phyloP scores from a whole-genome alignment of 2,888 invertebrate species.

The Ophonus ardosiacus region DNA sequence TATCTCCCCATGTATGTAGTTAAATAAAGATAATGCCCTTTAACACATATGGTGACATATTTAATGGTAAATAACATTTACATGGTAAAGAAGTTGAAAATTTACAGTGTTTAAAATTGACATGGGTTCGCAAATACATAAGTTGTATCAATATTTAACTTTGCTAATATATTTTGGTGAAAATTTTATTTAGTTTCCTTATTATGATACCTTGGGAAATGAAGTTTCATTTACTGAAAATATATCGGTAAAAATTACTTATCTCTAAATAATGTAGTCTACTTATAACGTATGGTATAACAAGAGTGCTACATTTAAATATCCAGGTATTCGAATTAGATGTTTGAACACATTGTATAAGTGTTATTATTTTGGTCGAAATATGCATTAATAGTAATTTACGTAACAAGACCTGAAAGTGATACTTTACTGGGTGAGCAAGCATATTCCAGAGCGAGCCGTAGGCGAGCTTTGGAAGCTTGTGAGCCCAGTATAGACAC shows the following conservation, averaged over 20 bases:
- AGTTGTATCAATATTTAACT: constrained; percentile 12
- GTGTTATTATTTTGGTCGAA: no score
- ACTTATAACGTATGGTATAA: no score
- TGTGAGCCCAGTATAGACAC: no score
- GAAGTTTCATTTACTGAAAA: neutral
- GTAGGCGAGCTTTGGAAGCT: no score
- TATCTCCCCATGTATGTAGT: constrained; percentile 55
- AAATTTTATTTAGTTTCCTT: constrained; percentile 23
- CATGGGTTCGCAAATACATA: constrained; percentile 1
- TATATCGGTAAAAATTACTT: neutral
- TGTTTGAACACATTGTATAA: no score
- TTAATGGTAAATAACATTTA: constrained; percentile 18
- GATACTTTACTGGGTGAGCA: no score
- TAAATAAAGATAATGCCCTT: constrained; percentile 20
- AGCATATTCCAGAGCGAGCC: no score
- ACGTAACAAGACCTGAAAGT: no score
- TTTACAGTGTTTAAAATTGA: neutral
- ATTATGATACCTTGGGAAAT: neutral
- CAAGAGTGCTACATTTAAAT: no score
- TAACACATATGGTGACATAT: constrained; percentile 21
- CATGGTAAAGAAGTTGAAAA: constrained; percentile 1
- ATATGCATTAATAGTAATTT: no score
- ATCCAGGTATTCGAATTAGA: no score
- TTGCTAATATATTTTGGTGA: neutral
- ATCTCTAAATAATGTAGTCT: no score